These are phyloP conservation scores for Daphoenositta chrysoptera DNA, from an alignment of 2,113 vertebrate genomes.

Conservation along the genomic window DNA sequence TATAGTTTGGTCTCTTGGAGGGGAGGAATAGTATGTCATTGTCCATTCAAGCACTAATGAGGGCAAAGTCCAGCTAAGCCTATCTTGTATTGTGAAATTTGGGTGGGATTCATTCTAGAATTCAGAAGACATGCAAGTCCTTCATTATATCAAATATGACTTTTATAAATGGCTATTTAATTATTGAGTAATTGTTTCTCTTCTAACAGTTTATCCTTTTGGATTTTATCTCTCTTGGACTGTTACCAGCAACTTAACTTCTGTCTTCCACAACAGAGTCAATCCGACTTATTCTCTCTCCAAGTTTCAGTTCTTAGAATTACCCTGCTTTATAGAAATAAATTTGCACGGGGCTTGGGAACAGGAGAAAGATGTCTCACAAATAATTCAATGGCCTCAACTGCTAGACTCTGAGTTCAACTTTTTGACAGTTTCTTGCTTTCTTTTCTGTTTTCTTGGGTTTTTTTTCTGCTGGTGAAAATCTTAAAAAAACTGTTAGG, in stretches of 20 bases:
- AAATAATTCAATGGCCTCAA: not conserved
- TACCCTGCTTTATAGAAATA: not conserved
- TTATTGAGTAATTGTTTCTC: not conserved
- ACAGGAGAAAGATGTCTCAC: not conserved
- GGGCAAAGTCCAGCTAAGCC: not conserved
- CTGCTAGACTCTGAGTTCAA: not conserved
- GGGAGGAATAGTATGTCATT: not conserved
- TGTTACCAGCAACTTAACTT: not conserved
- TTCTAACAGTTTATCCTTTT: not conserved
- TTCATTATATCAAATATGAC: not conserved
- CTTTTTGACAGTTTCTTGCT: not conserved
- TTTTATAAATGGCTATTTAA: not conserved
- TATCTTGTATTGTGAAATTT: not conserved
- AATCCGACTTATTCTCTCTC: not conserved
- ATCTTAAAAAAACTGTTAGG: not conserved
- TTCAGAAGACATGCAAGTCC: not conserved
- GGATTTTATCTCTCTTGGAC: not conserved
- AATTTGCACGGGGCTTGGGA: not conserved
- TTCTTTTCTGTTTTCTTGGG: not conserved
- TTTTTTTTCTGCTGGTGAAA: not conserved
- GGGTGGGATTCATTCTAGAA: not conserved
- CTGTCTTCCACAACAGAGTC: not conserved
- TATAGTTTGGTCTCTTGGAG: not conserved
- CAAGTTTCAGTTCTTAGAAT: not conserved
- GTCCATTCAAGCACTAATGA: not conserved